Conservation (phyloP, 2,888 invertebrate species). For the Phorcus lineatus region DNA sequence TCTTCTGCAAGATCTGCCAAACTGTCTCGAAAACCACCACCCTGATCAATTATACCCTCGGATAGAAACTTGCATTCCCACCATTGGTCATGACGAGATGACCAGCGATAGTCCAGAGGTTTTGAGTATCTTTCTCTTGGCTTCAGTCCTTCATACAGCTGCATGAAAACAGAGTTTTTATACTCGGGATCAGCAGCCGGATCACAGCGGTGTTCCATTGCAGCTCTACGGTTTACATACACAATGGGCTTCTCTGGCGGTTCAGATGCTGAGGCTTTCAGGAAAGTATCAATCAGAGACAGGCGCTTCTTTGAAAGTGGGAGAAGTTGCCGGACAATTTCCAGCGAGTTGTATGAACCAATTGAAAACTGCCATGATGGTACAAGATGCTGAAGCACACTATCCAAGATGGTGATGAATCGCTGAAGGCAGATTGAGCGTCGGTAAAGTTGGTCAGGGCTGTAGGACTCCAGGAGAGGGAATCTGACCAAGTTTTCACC, state of each 20-base stretch:
- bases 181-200: constrained; percentile 66
- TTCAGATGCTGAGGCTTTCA: constrained; percentile 70
- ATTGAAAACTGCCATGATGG: constrained; percentile 73
- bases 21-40: constrained; percentile 75
- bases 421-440: constrained; percentile 70
- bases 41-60: constrained; percentile 76
- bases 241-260: constrained; percentile 65
- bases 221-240: constrained; percentile 72
- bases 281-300: constrained; percentile 70
- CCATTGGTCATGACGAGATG: constrained; percentile 70
- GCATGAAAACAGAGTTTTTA: constrained; percentile 72
- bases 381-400: constrained; percentile 71
- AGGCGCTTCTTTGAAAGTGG: constrained; percentile 71
- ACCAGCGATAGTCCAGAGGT: constrained; percentile 71
- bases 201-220: constrained; percentile 72
- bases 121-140: constrained; percentile 66
- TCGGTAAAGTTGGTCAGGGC: constrained; percentile 63
- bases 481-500: constrained; percentile 67
- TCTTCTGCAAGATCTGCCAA: constrained; percentile 75
- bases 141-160: constrained; percentile 73
- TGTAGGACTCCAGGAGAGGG: constrained; percentile 69
- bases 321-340: constrained; percentile 71
- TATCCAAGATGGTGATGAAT: constrained; percentile 72
- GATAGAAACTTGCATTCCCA: constrained; percentile 76
- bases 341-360: constrained; percentile 66